These are phyloP conservation scores for Thaleichthys pacificus DNA, from an alignment of 2,797 vertebrate species.

Conservation along the genomic window DNA sequence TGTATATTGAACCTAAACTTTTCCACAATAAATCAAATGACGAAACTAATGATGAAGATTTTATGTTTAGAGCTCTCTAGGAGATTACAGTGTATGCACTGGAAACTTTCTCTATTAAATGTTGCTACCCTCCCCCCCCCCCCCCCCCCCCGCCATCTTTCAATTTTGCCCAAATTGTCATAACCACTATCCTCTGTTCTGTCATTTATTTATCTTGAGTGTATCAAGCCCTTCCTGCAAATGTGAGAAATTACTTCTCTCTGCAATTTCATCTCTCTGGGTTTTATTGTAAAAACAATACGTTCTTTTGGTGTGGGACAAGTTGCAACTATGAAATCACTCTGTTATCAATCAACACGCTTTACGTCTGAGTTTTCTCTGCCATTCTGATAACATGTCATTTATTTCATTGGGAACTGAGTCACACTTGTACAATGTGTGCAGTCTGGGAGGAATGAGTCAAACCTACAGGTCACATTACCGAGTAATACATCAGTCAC, in stretches of 20 bases:
- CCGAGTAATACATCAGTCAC: constrained; percentile 56
- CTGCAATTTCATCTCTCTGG: constrained; percentile 41
- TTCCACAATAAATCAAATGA: no score
- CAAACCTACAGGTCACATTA: constrained; percentile 45
- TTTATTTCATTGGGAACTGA: constrained; percentile 52
- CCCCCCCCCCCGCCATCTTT: constrained; percentile 56
- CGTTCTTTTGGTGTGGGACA: constrained; percentile 36
- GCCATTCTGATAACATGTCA: constrained; percentile 54
- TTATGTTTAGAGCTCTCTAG: not conserved
- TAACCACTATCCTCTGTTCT: constrained; percentile 61
- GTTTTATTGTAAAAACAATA: constrained; percentile 45
- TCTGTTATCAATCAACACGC: constrained; percentile 72
- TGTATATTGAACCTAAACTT: no score
- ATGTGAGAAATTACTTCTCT: constrained; percentile 62
- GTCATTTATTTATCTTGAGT: constrained; percentile 60
- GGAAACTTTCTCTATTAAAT: constrained; percentile 18
- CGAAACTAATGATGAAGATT: no score
- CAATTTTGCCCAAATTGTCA: constrained; percentile 61
- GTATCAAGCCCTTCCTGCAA: constrained; percentile 53
- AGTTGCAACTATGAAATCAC: constrained; percentile 52
- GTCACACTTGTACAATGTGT: constrained; percentile 5
- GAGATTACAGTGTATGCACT: not conserved
- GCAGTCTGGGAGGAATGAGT: constrained; percentile 33
- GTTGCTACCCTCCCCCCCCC: constrained; percentile 51
- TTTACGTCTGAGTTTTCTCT: constrained; percentile 30